Evolutionary conservation across 1,140 invertebrate genomes (phyloP).

Genomic region (Amyelois transitella): DNA sequence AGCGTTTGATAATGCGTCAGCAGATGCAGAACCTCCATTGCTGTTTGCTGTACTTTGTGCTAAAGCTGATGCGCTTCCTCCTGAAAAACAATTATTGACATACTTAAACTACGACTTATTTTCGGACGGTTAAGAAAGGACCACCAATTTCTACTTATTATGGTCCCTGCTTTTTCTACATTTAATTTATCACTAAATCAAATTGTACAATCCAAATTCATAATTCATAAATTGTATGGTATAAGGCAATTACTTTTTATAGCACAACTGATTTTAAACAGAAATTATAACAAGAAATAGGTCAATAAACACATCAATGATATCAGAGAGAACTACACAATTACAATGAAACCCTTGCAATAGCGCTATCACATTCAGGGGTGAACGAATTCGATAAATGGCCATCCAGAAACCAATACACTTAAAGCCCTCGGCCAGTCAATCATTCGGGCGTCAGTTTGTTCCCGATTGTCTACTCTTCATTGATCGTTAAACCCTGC

Average conservation of each 20-base stretch:
- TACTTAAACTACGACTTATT: too few relatives aligned
- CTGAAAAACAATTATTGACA: background rate
- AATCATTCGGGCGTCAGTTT: conserved; percentile 3
- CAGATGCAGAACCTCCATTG: background rate
- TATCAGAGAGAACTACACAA: conserved; percentile 12
- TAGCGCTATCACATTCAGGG: conserved; percentile 17
- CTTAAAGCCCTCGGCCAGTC: conserved; percentile 10
- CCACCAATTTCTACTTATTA: too few relatives aligned
- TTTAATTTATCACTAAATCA: too few relatives aligned
- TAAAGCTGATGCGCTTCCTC: background rate
- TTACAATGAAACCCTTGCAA: conserved; percentile 15
- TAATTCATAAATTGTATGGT: too few relatives aligned
- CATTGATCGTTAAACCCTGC: background rate
- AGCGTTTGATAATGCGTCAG: background rate
- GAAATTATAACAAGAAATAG: background rate
- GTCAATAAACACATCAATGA: background rate
- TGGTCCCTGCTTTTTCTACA: too few relatives aligned
- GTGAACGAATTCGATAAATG: conserved; percentile 22
- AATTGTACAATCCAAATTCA: too few relatives aligned
- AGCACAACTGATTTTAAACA: background rate
- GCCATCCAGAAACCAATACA: conserved; percentile 21
- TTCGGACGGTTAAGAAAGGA: too few relatives aligned
- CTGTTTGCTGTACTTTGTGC: background rate
- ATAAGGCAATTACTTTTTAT: too few relatives aligned
- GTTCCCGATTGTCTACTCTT: background rate